These are phyloP conservation scores for Hirudo medicinalis DNA, from an alignment of 1,140 invertebrate species.

Conservation along the genomic window DNA sequence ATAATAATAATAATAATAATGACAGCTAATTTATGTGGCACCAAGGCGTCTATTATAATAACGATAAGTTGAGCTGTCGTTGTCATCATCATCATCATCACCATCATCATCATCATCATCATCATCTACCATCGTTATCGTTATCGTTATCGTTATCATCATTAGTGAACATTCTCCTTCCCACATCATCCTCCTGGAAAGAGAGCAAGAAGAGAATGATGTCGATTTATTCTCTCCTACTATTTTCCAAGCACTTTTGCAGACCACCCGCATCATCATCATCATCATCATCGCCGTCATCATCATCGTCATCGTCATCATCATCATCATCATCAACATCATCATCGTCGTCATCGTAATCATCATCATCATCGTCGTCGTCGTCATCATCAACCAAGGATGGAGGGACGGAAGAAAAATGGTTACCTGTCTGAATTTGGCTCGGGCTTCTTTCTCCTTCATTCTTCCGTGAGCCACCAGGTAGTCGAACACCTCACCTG, in stretches of 20 bases:
- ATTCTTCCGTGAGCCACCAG: conserved; percentile 96
- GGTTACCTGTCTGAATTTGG: conserved; percentile 88
- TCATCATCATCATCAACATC: not conserved
- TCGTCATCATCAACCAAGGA: not conserved
- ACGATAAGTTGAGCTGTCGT: too few species aligned
- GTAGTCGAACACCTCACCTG: conserved; percentile 96
- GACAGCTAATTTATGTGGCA: too few species aligned
- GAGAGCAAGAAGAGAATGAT: too few species aligned
- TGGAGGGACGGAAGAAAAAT: not conserved
- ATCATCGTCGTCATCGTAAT: not conserved
- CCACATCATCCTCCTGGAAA: not conserved
- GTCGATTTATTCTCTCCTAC: too few species aligned
- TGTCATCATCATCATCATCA: too few species aligned
- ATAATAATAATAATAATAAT: too few species aligned
- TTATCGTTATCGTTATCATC: not conserved
- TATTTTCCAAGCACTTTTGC: too few species aligned
- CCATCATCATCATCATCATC: not conserved
- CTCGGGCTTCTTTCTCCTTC: conserved; percentile 99
- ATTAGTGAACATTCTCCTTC: not conserved
- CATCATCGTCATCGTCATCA: not conserved
- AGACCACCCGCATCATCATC: not conserved
- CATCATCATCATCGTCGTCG: not conserved
- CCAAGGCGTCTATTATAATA: too few species aligned
- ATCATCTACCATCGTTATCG: not conserved
- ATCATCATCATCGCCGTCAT: not conserved